Percentiles rank a stretch among this genome's conserved stretches.
phyloP scores from a whole-genome alignment of 2,888 invertebrate genomes.

The Aquatica leii region DNA sequence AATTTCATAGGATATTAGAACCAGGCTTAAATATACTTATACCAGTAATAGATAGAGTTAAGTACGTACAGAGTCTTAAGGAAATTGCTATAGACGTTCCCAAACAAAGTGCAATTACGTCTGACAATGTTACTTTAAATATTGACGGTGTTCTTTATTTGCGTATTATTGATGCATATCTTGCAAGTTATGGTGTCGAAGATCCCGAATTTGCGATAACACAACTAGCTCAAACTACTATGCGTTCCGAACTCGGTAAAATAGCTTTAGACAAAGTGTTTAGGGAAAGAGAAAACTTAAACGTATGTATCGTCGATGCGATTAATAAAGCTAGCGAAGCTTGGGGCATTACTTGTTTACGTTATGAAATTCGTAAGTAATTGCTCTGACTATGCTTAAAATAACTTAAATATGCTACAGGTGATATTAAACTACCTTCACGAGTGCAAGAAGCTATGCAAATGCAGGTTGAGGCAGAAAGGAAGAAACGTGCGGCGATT shows the following conservation, averaged over 20 bases:
- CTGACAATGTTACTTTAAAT: slow-evolving; percentile 95
- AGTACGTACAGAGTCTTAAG: slow-evolving; percentile 97
- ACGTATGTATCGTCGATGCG: slow-evolving; percentile 92
- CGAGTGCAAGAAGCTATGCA: slow-evolving; percentile 99
- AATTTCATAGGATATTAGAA: slow-evolving; percentile 90
- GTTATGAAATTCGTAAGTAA: slow-evolving; percentile 89
- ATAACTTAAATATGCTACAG: slow-evolving; percentile 60
- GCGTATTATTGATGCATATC: slow-evolving; percentile 91
- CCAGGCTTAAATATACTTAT: slow-evolving; percentile 94
- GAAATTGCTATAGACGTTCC: slow-evolving; percentile 99
- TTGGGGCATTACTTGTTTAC: slow-evolving; percentile 96
- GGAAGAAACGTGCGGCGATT: slow-evolving; percentile 95
- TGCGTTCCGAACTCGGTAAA: slow-evolving; percentile 98
- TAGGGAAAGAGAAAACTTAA: slow-evolving; percentile 93
- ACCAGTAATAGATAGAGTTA: slow-evolving; percentile 91
- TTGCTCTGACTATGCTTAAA: background rate
- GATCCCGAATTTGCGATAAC: slow-evolving; percentile 99
- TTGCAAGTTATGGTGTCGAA: slow-evolving; percentile 96
- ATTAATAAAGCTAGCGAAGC: slow-evolving; percentile 98
- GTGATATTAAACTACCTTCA: slow-evolving; percentile 87
- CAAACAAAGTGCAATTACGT: slow-evolving; percentile 97
- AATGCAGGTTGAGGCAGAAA: slow-evolving; percentile 99
- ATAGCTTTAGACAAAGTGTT: slow-evolving; percentile 97
- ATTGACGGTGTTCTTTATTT: slow-evolving; percentile 98
- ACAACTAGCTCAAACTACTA: slow-evolving; percentile 98